Evolutionary conservation across 2,797 vertebrate genomes (phyloP).

Genomic region (Pampus argenteus): DNA sequence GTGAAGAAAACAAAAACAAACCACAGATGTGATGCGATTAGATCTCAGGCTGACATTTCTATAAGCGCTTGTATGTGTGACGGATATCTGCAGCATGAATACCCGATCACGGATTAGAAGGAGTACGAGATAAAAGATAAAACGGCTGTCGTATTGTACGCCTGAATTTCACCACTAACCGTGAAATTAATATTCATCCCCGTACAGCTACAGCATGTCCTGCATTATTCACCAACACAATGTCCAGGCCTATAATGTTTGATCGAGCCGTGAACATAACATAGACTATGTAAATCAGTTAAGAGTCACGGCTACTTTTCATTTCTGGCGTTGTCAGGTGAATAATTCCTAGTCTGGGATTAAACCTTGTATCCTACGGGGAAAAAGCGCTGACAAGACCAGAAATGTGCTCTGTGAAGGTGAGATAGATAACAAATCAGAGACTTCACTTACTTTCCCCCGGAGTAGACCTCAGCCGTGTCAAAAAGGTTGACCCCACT

Average conservation of each 20-base stretch:
- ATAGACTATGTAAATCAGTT: slow-evolving; percentile 61
- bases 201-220: slow-evolving; percentile 11
- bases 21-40: slow-evolving; percentile 60
- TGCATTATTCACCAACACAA: slow-evolving; percentile 43
- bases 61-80: slow-evolving; percentile 23
- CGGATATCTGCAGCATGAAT: slow-evolving; percentile 55
- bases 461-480: slow-evolving; percentile 92
- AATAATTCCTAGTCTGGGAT: slow-evolving; percentile 37
- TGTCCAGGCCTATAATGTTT: slow-evolving; percentile 27
- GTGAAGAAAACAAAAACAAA: slow-evolving; percentile 42
- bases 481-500: slow-evolving; percentile 95
- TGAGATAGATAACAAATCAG: slow-evolving; percentile 32
- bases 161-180: slow-evolving; percentile 41
- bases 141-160: slow-evolving; percentile 1
- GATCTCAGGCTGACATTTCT: slow-evolving; percentile 29
- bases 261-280: slow-evolving; percentile 51
- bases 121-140: slow-evolving; percentile 29
- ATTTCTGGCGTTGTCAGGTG: slow-evolving; percentile 32
- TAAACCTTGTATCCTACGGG: slow-evolving; percentile 17
- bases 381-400: slow-evolving; percentile 23
- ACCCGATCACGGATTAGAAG: slow-evolving; percentile 50
- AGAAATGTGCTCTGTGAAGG: slow-evolving; percentile 10
- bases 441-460: slow-evolving; percentile 84
- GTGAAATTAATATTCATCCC: slow-evolving; percentile 65
- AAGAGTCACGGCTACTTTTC: slow-evolving; percentile 26